A percentile compares a stretch with the other conserved stretches of the same genome.
phyloP scores from a whole-genome alignment of 2,113 vertebrate species.

The Petrocephalus zakoni region DNA sequence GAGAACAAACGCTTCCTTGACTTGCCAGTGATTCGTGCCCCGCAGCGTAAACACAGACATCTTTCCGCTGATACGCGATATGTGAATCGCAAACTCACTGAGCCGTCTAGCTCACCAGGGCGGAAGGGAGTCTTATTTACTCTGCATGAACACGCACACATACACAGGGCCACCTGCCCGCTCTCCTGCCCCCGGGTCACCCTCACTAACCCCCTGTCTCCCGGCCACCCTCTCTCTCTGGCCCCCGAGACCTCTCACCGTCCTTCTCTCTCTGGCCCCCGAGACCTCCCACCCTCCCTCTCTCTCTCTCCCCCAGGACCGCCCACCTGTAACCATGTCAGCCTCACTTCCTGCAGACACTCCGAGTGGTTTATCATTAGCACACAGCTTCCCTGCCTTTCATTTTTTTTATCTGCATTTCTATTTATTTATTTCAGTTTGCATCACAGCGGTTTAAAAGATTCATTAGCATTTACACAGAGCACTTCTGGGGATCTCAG shows the following conservation, averaged over 20 bases:
- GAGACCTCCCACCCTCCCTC: not conserved
- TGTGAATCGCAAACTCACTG: constrained; percentile 10
- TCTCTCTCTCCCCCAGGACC: not conserved
- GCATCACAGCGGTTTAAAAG: constrained; percentile 52
- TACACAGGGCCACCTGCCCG: not conserved
- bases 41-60: constrained; percentile 45
- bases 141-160: not conserved
- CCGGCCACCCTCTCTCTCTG: not conserved
- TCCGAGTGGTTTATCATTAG: not conserved
- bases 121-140: not conserved
- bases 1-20: not conserved
- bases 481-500: constrained; percentile 53
- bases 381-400: constrained; percentile 21
- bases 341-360: not conserved
- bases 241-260: not conserved
- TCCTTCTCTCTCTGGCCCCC: not conserved
- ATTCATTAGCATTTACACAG: constrained; percentile 49
- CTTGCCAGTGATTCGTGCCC: constrained; percentile 29
- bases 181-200: not conserved
- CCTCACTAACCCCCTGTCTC: not conserved
- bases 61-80: constrained; percentile 24
- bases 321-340: not conserved
- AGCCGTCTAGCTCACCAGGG: not conserved
- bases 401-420: constrained; percentile 36
- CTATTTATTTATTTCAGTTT: constrained; percentile 42